Evolutionary conservation across 2,888 invertebrate genomes (phyloP).

Genomic region (Mamestra brassicae): DNA sequence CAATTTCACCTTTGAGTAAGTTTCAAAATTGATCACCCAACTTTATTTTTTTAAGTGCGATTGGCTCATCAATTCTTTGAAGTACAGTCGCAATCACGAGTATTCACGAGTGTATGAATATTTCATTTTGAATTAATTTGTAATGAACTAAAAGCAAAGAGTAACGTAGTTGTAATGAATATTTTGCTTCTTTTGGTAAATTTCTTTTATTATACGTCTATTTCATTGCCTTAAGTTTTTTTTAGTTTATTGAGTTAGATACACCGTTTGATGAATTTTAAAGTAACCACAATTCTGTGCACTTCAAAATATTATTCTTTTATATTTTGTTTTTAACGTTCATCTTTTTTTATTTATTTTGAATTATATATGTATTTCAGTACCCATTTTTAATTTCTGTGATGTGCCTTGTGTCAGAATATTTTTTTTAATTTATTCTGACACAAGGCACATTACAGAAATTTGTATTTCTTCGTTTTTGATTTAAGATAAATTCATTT

Average conservation of each 20-base stretch:
- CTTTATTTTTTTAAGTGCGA: conserved; percentile 6
- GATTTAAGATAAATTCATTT: too few relatives aligned
- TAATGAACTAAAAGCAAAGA: conserved; percentile 12
- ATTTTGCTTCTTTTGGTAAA: conserved; percentile 6
- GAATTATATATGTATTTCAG: too few relatives aligned
- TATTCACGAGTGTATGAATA: conserved; percentile 30
- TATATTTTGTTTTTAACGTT: too few relatives aligned
- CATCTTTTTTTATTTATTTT: too few relatives aligned
- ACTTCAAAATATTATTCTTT: background rate
- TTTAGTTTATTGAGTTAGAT: background rate
- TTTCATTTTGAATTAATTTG: conserved; percentile 38
- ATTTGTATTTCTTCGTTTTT: too few relatives aligned
- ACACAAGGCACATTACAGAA: too few relatives aligned
- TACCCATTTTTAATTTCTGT: too few relatives aligned
- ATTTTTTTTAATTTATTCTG: too few relatives aligned
- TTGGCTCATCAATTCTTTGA: conserved; percentile 42
- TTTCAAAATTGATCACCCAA: background rate
- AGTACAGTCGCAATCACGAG: conserved; percentile 12
- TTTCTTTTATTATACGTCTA: background rate
- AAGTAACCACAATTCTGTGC: background rate
- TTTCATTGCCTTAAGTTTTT: conserved; percentile 3
- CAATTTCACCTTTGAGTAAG: background rate
- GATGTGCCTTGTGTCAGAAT: too few relatives aligned
- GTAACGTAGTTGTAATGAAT: conserved; percentile 4
- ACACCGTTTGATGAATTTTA: background rate